Percentiles rank a stretch among this genome's conserved stretches.
These are phyloP conservation scores for Chymomyza caudatula DNA, from an alignment of 2,888 invertebrate species.

Conservation along the genomic window DNA sequence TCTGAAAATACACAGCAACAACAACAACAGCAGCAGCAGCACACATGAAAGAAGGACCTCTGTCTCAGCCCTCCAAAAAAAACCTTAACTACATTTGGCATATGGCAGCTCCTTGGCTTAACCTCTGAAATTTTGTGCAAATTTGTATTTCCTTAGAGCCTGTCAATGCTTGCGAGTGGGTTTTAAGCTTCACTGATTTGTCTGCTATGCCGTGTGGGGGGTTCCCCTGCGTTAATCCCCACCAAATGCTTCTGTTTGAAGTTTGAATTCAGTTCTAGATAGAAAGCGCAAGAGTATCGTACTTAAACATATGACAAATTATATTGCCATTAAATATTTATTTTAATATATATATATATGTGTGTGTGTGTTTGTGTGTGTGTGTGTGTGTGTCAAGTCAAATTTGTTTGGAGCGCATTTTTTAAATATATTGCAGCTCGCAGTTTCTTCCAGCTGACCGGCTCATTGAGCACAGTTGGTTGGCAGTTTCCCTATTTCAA, in stretches of 20 bases:
- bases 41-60: conserved; percentile 10
- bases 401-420: background rate
- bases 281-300: background rate
- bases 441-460: conserved; percentile 61
- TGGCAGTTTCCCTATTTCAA: conserved; percentile 1
- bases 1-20: conserved; percentile 18
- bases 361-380: background rate
- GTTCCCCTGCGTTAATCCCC: conserved; percentile 19
- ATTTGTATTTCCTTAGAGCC: conserved; percentile 14
- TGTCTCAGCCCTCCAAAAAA: no score
- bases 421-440: conserved; percentile 26
- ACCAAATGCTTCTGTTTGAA: conserved; percentile 37
- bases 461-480: conserved; percentile 55
- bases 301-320: conserved; percentile 3
- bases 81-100: conserved; percentile 16
- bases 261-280: conserved; percentile 12
- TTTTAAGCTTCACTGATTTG: conserved; percentile 4
- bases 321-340: conserved; percentile 33
- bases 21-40: background rate
- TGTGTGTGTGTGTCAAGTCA: background rate
- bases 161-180: background rate
- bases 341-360: background rate
- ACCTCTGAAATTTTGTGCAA: conserved; percentile 9
- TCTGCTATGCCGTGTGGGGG: background rate
- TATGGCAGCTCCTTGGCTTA: background rate